Percentiles rank a stretch among this genome's conserved stretches.
These are phyloP conservation scores for Hippoglossus stenolepis DNA, from an alignment of 2,113 vertebrate genomes.

Conservation along the genomic window DNA sequence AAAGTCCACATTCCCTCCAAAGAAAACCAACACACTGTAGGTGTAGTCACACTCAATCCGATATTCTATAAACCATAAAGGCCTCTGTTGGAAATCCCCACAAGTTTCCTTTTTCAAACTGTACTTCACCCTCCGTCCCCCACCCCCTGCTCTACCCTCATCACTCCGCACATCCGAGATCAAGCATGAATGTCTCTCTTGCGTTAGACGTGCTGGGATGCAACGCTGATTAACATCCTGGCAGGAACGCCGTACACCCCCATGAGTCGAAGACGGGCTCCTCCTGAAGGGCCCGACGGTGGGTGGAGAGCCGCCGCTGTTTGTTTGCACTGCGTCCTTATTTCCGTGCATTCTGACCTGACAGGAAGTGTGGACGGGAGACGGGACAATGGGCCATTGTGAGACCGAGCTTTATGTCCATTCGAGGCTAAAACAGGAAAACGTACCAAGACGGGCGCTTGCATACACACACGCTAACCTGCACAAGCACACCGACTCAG, in stretches of 20 bases:
- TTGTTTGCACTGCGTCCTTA: slow-evolving; percentile 83
- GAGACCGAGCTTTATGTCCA: slow-evolving; percentile 70
- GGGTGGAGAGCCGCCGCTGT: slow-evolving; percentile 76
- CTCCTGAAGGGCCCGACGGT: slow-evolving; percentile 60
- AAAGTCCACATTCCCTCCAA: slow-evolving; percentile 38
- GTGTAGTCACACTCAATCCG: slow-evolving; percentile 40
- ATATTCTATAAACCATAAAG: slow-evolving; percentile 51
- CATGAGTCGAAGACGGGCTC: slow-evolving; percentile 45
- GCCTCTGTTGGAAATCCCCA: slow-evolving; percentile 63
- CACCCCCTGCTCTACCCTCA: slow-evolving; percentile 22
- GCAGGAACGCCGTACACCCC: slow-evolving; percentile 49
- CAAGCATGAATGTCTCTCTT: slow-evolving; percentile 18
- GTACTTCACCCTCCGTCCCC: neutral
- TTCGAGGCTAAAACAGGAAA: slow-evolving; percentile 81
- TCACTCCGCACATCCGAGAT: slow-evolving; percentile 34
- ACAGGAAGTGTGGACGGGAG: slow-evolving; percentile 79
- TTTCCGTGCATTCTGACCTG: slow-evolving; percentile 86
- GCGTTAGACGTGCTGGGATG: slow-evolving; percentile 60
- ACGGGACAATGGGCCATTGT: slow-evolving; percentile 86
- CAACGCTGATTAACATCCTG: slow-evolving; percentile 81
- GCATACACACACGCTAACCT: slow-evolving; percentile 40
- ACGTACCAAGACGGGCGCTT: slow-evolving; percentile 43
- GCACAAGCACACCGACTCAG: slow-evolving; percentile 25
- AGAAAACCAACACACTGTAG: slow-evolving; percentile 30
- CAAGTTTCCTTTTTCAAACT: slow-evolving; percentile 47